Evolutionary conservation across 2,797 vertebrate genomes (phyloP), one percentile per base, ranked within the genome.

Genomic region (Pampus argenteus): DNA sequence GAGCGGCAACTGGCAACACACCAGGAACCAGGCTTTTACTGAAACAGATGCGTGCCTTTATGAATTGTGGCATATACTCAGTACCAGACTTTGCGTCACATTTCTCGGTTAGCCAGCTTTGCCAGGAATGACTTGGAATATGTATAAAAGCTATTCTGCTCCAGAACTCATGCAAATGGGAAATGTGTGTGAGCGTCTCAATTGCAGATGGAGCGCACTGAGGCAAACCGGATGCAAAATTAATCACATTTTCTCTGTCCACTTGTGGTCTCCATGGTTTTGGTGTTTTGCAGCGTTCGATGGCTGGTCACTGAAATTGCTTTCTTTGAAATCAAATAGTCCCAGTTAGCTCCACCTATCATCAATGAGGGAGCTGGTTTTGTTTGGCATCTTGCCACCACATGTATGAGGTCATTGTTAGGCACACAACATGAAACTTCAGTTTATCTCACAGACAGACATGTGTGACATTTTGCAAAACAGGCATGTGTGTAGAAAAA

Each of bases 61-160:
- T 88, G 86, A 85, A 79, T 76, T 57, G 77, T 86, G 88, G 85
- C 83, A 65, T 23, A 44, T 80, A 66, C 63, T 85, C 82, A 51
- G 76, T 17, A 29, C 82, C 57, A 82, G 87, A 88, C 89, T 83
- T 78, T 86, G 82, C 73, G 56, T 89, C 85, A 86, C 83, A 79
- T 79, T 83, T 79, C 74, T 85, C 3, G 44, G 79, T 86, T 65
- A 71, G 57, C 71, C 78, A 38, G 74, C 55, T 71, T 42, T 82
- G 82, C 85, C 87, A 88, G 83, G 75, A 89, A 89, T 78, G 54
- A 76, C 74, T 88, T 87, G 88, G 84, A 85, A 42, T 6, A 4
- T 11, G 31, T 18, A 18, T 51, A n/a, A 67, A 76, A 79, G 20
- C 60, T 25, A 42, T 71, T 55, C 59, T 31, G 51, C 68, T 60